Base-by-base conservation (phyloP, 2,113 vertebrate species). In the Pseudonaja textilis region DNA sequence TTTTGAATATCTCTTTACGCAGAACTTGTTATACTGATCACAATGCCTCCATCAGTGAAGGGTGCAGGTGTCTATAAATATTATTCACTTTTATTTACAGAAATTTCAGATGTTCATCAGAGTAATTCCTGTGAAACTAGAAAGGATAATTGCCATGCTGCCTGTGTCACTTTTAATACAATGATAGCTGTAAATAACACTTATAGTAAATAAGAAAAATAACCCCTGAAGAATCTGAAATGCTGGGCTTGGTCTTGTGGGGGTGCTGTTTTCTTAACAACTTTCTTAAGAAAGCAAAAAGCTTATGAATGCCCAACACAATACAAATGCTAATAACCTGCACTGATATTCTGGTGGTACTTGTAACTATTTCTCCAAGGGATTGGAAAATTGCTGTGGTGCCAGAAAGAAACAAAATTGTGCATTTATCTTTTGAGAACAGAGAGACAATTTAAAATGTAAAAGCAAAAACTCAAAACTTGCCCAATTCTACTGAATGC, bases 371-470 rank as follows among this genome's bases (percentile, higher is more conserved):
- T 91, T 86, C 93, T 93, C 86, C 74, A 94, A 95, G 92, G 93
- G 88, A 91, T 1, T 45, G 34, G 59, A 87, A n/a, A 42, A 92
- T 90, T 89, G 59, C 54, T 87, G 90, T 45, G 64, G 85, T 89
- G 89, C 14, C 90, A 91, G 54, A 95, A 96, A 22, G 94, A 93
- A 85, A 90, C 20, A 92, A 16, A 95, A 93, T 89, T 1, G 2
- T 64, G 52, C 90, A 94, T 93, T 45, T 85, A 91, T 93, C 88
- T 56, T 86, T 91, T 89, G 93, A 88, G 92, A 96, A 85, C 86
- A 95, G 91, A 94, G 69, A 92, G 85, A 2, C 47, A 89, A 59
- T 94, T 85, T 34, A 92, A 95, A 93, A 61, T 50, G 95, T 89
- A 81, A 94, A 94, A 89, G 89, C 69, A 57, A 91, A 61, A 59